These are phyloP conservation scores for Paraescarpia echinospica DNA, from an alignment of 1,140 invertebrate genomes.

Conservation along the genomic window DNA sequence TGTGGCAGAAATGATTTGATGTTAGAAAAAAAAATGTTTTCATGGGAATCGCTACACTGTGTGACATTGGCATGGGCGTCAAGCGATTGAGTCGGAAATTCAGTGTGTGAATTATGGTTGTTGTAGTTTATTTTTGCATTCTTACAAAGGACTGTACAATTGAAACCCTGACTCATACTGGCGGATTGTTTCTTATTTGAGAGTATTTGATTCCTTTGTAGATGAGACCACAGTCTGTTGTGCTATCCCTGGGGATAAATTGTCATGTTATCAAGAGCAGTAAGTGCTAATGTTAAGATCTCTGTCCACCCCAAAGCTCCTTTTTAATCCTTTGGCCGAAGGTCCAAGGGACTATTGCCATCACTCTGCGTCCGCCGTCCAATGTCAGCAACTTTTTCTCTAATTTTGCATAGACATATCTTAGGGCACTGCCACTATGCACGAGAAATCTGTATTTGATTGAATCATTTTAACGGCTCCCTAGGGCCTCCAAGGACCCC, in stretches of 20 bases:
- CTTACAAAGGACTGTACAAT: too few relatives aligned
- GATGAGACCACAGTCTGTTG: neutral
- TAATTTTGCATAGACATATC: too few relatives aligned
- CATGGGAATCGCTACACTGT: neutral
- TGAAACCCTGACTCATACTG: neutral
- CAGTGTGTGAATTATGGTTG: neutral
- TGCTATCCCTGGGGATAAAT: neutral
- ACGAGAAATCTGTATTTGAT: too few relatives aligned
- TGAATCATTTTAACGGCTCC: too few relatives aligned
- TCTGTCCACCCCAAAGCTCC: too few relatives aligned
- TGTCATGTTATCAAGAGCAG: neutral
- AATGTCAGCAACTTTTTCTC: too few relatives aligned
- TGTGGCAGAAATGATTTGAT: neutral
- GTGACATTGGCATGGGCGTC: neutral
- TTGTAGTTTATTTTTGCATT: neutral
- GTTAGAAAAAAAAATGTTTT: neutral
- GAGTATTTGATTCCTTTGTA: neutral
- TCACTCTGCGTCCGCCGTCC: too few relatives aligned
- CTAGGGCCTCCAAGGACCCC: too few relatives aligned
- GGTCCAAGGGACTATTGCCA: too few relatives aligned
- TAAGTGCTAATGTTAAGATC: too few relatives aligned
- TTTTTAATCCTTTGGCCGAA: too few relatives aligned
- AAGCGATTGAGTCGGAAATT: neutral
- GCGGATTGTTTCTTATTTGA: neutral
- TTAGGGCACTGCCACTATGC: too few relatives aligned